A percentile compares a stretch with the other conserved stretches of the same genome.
Evolutionary conservation across 2,113 vertebrate species (phyloP).

Genomic region (Dunckerocampus dactyliophorus): DNA sequence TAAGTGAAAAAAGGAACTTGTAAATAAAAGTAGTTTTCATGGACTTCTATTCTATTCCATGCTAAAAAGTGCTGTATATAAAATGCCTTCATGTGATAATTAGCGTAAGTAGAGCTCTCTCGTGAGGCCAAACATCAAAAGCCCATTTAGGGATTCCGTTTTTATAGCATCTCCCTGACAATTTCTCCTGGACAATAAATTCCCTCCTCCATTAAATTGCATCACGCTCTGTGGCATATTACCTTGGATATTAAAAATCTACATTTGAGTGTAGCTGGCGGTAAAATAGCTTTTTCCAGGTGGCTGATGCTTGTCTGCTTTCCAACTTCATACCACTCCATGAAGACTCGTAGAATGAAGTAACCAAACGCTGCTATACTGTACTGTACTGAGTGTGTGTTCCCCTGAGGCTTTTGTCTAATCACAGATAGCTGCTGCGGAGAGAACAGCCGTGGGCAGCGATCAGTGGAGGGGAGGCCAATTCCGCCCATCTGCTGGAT

Average conservation of each 20-base stretch:
- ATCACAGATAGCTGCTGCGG: conserved; percentile 64
- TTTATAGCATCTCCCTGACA: conserved; percentile 8
- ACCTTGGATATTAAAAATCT: conserved; percentile 17
- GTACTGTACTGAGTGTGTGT: conserved; percentile 11
- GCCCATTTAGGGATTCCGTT: conserved; percentile 13
- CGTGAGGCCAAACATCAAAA: conserved; percentile 8
- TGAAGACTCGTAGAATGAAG: not conserved
- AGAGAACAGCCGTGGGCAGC: conserved; percentile 47
- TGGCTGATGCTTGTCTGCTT: conserved; percentile 31
- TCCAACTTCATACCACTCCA: not conserved
- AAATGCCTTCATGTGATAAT: conserved; percentile 2
- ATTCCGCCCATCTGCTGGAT: conserved; percentile 63
- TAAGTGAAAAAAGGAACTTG: no score
- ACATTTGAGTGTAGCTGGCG: conserved; percentile 10
- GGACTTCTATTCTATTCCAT: no score
- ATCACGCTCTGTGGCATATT: conserved; percentile 40
- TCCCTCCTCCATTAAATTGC: conserved; percentile 34
- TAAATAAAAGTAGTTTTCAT: no score
- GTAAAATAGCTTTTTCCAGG: conserved; percentile 25
- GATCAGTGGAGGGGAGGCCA: conserved; percentile 51
- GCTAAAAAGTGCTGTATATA: not conserved
- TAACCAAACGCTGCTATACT: not conserved
- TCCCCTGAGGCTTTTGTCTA: conserved; percentile 50
- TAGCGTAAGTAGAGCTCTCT: not conserved
- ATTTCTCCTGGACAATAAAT: conserved; percentile 35